phyloP scores from a whole-genome alignment of 2,797 vertebrate genomes.

The Columba guinea region DNA sequence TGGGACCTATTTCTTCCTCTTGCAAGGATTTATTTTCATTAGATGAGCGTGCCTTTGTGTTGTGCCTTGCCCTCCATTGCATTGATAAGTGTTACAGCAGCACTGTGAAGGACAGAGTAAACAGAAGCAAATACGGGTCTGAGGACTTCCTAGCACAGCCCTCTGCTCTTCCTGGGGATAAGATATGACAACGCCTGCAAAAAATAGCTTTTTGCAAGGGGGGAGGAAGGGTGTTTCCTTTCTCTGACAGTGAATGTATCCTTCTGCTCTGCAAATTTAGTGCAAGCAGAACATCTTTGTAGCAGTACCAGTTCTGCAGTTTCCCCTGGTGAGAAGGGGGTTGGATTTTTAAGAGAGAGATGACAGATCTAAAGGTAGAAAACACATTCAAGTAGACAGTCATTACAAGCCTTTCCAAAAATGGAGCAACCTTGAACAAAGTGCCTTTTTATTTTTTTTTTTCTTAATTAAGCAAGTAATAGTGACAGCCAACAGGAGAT shows the following conservation, averaged over 20 bases:
- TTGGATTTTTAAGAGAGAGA: neutral
- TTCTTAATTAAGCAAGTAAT: slow-evolving; percentile 12
- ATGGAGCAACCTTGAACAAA: slow-evolving; percentile 39
- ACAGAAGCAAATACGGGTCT: neutral
- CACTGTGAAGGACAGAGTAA: neutral
- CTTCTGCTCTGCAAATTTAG: slow-evolving; percentile 18
- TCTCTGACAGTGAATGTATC: slow-evolving; percentile 1
- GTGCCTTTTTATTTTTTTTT: neutral
- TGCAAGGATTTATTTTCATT: neutral
- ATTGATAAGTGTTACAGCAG: neutral
- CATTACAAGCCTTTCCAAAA: slow-evolving; percentile 36
- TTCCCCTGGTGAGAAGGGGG: neutral
- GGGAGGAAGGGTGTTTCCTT: neutral
- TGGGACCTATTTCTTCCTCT: neutral
- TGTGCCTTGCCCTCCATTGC: neutral
- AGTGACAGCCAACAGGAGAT: slow-evolving; percentile 40
- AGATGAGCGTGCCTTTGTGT: neutral
- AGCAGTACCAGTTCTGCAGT: neutral
- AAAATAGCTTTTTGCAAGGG: slow-evolving; percentile 27
- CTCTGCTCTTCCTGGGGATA: slow-evolving; percentile 17
- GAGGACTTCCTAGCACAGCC: neutral
- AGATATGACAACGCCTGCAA: slow-evolving; percentile 21
- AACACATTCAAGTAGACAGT: neutral
- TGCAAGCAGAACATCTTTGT: neutral
- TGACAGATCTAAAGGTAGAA: neutral